Base-by-base conservation (phyloP, 2,113 vertebrate genomes). In the Eudyptes chrysolophus region DNA sequence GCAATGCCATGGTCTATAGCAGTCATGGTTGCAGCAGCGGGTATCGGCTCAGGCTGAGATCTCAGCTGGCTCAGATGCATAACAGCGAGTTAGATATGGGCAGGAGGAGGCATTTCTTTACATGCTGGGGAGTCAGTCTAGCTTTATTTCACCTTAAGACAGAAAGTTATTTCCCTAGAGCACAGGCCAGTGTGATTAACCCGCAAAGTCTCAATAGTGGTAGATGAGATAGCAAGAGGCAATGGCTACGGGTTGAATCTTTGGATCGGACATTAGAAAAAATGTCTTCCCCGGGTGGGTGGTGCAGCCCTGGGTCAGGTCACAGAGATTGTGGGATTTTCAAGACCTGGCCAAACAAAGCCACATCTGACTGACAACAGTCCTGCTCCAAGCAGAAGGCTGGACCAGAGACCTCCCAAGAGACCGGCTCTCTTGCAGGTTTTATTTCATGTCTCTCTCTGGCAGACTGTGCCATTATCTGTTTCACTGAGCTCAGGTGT, bases 31-130 rank as follows among this genome's bases (percentile, higher is more conserved):
- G 34, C 22, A 4, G 77, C 72, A 62, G 54, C 2, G 12, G 61
- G 38, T n/a, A 42, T 11, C 0, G 2, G 22, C 55, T 62, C 11
- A 6, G 46, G 19, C 15, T 54, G 60, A 51, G 58, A 49, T 36
- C 69, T 36, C 48, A 54, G 51, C 17, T 0, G 0, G 65, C 58
- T 72, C 27, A 19, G 42, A 20, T 2, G 4, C 46, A 2, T 4
- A 16, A 15, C 2, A 2, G n/a, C 0, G 3, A 81, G 72, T 2
- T 19, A 71, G 72, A 24, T 26, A 16, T 1, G 32, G 72, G n/a
- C 2, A 2, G 57, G 34, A 86, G 64, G 30, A 92, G 24, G 6
- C 32, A 30, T 80, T 89, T 89, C 60, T 84, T 77, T 25, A 38
- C 36, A 6, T 34, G 6, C 51, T 64, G 52, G 60, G 72, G 38